Evolutionary conservation across 2,113 vertebrate genomes (phyloP).

Genomic region (Natator depressus): DNA sequence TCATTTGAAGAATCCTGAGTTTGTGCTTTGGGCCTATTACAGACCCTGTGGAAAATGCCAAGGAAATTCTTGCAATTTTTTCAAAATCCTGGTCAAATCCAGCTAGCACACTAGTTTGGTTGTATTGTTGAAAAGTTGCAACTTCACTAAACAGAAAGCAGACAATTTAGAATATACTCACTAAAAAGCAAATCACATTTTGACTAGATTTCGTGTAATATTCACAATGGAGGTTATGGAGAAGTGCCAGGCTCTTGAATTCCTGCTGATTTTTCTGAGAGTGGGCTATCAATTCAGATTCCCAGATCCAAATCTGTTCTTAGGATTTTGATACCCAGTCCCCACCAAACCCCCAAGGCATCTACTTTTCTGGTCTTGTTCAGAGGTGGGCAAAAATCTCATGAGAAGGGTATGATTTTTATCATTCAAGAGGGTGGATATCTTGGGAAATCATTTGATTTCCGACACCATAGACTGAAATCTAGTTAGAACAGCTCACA

Average conservation of each 20-base stretch:
- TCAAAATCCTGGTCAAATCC: conserved; percentile 90
- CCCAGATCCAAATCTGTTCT: not conserved
- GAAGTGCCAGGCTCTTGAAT: not conserved
- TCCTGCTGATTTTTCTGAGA: not conserved
- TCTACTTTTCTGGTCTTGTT: not conserved
- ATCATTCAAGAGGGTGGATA: not conserved
- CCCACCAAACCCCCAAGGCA: not conserved
- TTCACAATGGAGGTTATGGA: not conserved
- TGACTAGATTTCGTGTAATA: not conserved
- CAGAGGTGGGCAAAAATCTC: not conserved
- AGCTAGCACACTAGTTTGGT: conserved; percentile 85
- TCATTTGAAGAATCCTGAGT: conserved; percentile 86
- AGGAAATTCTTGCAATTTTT: conserved; percentile 84
- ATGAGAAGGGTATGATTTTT: not conserved
- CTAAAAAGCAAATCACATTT: not conserved
- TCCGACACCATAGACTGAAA: not conserved
- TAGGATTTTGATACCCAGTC: not conserved
- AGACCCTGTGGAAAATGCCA: conserved; percentile 86
- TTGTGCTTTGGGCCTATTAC: conserved; percentile 89
- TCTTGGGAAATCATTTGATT: not conserved
- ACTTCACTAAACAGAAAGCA: conserved; percentile 80
- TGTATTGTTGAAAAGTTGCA: conserved; percentile 86
- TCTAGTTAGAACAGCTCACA: not conserved
- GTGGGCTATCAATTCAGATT: not conserved
- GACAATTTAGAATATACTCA: not conserved